Conservation (phyloP, 2,888 invertebrate species). For the Microdon myrmicae region DNA sequence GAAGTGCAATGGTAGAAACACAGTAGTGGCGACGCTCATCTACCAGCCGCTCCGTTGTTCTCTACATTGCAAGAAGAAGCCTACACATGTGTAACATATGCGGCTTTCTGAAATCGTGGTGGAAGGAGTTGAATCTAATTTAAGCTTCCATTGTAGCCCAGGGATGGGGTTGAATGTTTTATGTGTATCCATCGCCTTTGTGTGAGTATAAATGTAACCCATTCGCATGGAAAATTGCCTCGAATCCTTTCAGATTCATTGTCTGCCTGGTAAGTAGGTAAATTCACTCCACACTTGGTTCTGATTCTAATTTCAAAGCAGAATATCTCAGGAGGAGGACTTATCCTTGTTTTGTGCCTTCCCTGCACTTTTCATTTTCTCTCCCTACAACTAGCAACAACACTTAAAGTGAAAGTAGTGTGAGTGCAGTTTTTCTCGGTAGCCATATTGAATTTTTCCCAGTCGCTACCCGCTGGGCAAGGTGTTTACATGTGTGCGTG, state of each 20-base stretch:
- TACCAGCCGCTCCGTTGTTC: constrained; percentile 25
- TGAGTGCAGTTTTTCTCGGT: constrained; percentile 32
- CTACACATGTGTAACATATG: constrained; percentile 26
- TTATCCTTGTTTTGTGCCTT: constrained; percentile 22
- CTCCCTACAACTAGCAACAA: no score
- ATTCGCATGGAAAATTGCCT: constrained; percentile 41
- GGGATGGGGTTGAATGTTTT: constrained; percentile 38
- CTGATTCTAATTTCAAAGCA: constrained; percentile 46
- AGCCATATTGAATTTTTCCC: constrained; percentile 41
- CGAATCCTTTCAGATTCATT: constrained; percentile 42
- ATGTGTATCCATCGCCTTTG: no score
- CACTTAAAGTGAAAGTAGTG: constrained; percentile 26
- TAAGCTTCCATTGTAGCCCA: constrained; percentile 37
- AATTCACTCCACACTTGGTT: constrained; percentile 51
- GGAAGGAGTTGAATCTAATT: constrained; percentile 51
- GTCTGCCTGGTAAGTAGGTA: constrained; percentile 50
- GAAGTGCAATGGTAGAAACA: no score
- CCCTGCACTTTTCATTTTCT: no score
- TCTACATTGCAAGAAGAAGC: constrained; percentile 23
- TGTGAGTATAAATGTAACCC: constrained; percentile 9
- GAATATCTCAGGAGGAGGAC: constrained; percentile 17
- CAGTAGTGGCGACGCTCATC: no score
- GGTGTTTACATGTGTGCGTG: constrained; percentile 13
- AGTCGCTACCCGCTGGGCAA: background rate
- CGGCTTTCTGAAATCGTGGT: constrained; percentile 39